phyloP scores from a whole-genome alignment of 2,797 vertebrate genomes.

The Poeciliopsis turneri region DNA sequence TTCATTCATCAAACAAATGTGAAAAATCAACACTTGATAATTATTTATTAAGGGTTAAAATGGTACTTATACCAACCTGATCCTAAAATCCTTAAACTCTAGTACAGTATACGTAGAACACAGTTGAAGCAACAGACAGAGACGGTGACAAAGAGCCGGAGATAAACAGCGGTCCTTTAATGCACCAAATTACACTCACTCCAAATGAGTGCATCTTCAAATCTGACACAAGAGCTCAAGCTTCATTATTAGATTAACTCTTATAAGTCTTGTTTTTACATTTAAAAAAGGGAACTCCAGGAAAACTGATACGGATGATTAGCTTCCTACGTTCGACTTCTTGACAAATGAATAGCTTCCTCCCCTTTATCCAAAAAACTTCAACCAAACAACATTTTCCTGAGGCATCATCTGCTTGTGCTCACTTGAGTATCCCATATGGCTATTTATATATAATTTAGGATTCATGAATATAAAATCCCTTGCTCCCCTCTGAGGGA shows the following conservation, averaged over 20 bases:
- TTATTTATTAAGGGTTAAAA: not conserved
- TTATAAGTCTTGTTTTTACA: conserved; percentile 22
- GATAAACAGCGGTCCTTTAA: conserved; percentile 52
- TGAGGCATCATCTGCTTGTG: conserved; percentile 63
- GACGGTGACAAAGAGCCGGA: conserved; percentile 43
- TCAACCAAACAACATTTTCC: conserved; percentile 63
- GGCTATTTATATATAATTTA: conserved; percentile 76
- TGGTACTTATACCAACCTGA: not conserved
- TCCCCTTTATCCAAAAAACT: conserved; percentile 30
- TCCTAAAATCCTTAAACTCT: not conserved
- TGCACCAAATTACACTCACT: conserved; percentile 43
- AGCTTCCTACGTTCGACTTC: conserved; percentile 21
- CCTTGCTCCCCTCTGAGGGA: conserved; percentile 40
- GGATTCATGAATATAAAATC: conserved; percentile 76
- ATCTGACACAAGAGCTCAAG: conserved; percentile 29
- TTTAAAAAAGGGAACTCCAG: not conserved
- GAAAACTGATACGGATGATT: conserved; percentile 6
- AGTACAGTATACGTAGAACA: conserved; percentile 28
- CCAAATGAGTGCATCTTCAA: conserved; percentile 41
- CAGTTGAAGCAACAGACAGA: conserved; percentile 62
- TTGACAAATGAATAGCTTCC: conserved; percentile 23
- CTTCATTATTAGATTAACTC: conserved; percentile 10
- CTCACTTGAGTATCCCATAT: conserved; percentile 73
- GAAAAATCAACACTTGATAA: not conserved
- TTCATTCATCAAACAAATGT: not conserved